Evolutionary conservation across 2,113 vertebrate genomes (phyloP), one percentile per base, ranked within the genome.

Genomic region (Pseudorectes ferrugineus): DNA sequence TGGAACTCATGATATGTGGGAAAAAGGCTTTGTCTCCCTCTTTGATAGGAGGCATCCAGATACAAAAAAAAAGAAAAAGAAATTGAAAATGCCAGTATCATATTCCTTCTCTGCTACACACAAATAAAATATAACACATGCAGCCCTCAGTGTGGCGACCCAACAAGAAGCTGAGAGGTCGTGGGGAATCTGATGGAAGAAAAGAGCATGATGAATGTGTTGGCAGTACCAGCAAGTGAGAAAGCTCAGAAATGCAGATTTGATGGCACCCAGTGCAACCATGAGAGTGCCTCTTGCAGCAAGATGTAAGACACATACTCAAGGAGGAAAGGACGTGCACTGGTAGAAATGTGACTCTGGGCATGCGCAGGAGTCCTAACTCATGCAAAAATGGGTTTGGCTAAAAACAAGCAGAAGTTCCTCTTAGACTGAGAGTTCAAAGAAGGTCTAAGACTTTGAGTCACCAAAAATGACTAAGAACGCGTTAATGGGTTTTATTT

Each of bases 391-490:
- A 26, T 0, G 7, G 26, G 35, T 88, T 79, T 85, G 40, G 45
- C 43, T 82, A 40, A 73, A 75, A 79, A 31, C 48, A 84, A 75
- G 13, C 31, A 36, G 9, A 54, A 40, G 49, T 45, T 48, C 31
- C 55, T 54, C 9, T 59, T 21, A 63, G 46, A 68, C 10, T 2
- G 7, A 52, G 77, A 92, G 78, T 74, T 80, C 7, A 1, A 57
- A 89, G 42, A 89, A 85, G 40, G 46, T 51, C 63, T 76, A 70
- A 36, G 54, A 35, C 71, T 88, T 88, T 95, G 81, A 92, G 77
- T 86, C 94, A 95, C 63, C 67, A 49, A 84, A 88, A 81, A 87
- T 67, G 18, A 92, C 26, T 35, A 90, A 87, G 77, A 75, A 92
- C 3, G 1, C 2, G 0, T 45, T 89, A 92, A 82, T 12, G 6